Conservation (phyloP, 64 coral and sea anemone species). For the Exaiptasia diaphana region DNA sequence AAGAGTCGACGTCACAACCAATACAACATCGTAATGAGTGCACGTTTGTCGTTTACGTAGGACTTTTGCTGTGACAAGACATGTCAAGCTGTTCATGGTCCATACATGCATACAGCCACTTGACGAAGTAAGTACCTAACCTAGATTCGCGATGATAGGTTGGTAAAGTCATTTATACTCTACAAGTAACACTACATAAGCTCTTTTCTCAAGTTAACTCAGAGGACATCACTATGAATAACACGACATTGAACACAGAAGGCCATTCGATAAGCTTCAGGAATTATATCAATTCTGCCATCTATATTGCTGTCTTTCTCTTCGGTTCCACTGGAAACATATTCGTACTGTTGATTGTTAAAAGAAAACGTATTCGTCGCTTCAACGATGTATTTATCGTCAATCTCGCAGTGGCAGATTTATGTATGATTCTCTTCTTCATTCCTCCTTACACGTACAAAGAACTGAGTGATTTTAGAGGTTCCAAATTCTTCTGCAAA, state of each 20-base stretch:
- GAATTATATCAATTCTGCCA: slow-evolving; percentile 14
- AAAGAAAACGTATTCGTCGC: slow-evolving; percentile 46
- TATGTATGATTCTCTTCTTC: slow-evolving; percentile 62
- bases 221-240: slow-evolving; percentile 25
- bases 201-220: not conserved
- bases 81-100: not conserved
- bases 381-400: slow-evolving; percentile 80
- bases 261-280: not conserved
- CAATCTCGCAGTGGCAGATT: slow-evolving; percentile 61
- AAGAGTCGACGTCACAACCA: not conserved
- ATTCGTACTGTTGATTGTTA: slow-evolving; percentile 60
- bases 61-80: not conserved
- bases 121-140: not conserved
- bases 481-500: slow-evolving; percentile 74
- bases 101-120: not conserved
- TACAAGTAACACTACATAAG: not conserved
- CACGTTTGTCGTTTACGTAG: not conserved
- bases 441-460: slow-evolving; percentile 59
- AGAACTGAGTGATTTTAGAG: slow-evolving; percentile 15
- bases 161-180: not conserved
- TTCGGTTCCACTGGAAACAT: slow-evolving; percentile 69
- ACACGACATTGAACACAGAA: not conserved
- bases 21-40: not conserved
- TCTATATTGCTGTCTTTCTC: slow-evolving; percentile 58
- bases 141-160: not conserved